Conservation (phyloP, 1,140 invertebrate genomes). For the Doryteuthis pealeii region DNA sequence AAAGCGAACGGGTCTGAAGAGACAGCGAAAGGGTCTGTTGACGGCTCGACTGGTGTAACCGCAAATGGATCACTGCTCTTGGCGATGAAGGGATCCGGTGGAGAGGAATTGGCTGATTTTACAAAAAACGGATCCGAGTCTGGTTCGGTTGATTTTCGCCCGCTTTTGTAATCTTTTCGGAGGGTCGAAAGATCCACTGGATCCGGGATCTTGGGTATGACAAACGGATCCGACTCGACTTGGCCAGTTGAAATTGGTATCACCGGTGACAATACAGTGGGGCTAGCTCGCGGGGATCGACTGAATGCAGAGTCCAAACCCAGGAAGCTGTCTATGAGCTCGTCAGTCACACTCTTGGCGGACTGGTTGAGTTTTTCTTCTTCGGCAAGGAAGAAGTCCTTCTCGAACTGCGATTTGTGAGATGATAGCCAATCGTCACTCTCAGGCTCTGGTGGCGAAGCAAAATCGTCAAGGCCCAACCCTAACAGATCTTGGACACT, state of each 20-base stretch:
- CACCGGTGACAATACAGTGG: not conserved
- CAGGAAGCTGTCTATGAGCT: constrained; percentile 3
- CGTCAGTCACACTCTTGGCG: not conserved
- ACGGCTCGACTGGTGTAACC: not conserved
- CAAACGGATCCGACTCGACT: not conserved
- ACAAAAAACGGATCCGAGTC: not conserved
- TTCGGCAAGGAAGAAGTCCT: not conserved
- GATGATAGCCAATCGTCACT: not conserved
- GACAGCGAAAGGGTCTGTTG: not conserved
- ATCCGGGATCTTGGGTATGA: not conserved
- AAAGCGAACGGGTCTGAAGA: not conserved
- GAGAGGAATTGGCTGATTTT: not conserved
- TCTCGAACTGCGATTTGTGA: not conserved
- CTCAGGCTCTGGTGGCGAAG: not conserved
- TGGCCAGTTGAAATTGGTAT: not conserved
- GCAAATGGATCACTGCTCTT: constrained; percentile 3
- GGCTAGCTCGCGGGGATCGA: not conserved
- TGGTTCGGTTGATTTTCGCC: no score
- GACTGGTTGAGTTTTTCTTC: not conserved
- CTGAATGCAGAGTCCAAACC: not conserved
- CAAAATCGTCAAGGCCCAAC: constrained; percentile 31
- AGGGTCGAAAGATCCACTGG: not conserved
- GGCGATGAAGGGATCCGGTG: not conserved
- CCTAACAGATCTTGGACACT: constrained; percentile 49
- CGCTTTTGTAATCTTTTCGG: no score